Conservation (phyloP, 2,797 vertebrate species). For the Nannoperca obscura region DNA sequence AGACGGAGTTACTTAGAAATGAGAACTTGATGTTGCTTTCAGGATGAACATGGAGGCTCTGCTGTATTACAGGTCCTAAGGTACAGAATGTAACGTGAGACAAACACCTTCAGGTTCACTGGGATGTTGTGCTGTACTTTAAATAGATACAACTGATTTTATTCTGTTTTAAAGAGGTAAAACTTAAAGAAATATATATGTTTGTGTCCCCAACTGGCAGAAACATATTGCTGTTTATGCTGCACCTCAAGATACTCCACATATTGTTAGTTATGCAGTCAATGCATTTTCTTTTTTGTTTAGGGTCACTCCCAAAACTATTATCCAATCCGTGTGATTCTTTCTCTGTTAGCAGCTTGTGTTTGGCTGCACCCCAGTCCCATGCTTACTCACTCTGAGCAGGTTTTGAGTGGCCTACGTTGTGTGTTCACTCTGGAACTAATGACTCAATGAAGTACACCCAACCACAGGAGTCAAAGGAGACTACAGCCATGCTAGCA, state of each 20-base stretch:
- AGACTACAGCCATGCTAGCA: too few species aligned
- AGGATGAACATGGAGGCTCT: neutral
- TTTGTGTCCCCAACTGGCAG: too few species aligned
- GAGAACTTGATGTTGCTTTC: neutral
- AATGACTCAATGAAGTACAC: too few species aligned
- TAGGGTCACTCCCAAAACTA: too few species aligned
- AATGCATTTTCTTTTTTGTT: neutral
- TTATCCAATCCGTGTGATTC: neutral
- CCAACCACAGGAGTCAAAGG: too few species aligned
- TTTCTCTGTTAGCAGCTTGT: neutral
- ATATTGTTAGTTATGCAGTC: neutral
- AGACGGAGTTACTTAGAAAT: conserved; percentile 1
- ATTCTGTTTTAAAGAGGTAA: neutral
- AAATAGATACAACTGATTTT: neutral
- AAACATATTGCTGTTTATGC: neutral
- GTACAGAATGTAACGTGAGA: neutral
- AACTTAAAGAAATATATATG: too few species aligned
- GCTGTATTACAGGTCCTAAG: neutral
- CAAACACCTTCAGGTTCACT: neutral
- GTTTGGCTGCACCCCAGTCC: too few species aligned
- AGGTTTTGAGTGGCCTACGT: too few species aligned
- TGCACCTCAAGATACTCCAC: neutral
- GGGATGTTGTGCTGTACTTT: neutral
- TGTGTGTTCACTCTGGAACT: too few species aligned
- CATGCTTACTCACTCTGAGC: too few species aligned